Conservation (phyloP, 1,140 invertebrate species). For the Hesperophylax magnus region DNA sequence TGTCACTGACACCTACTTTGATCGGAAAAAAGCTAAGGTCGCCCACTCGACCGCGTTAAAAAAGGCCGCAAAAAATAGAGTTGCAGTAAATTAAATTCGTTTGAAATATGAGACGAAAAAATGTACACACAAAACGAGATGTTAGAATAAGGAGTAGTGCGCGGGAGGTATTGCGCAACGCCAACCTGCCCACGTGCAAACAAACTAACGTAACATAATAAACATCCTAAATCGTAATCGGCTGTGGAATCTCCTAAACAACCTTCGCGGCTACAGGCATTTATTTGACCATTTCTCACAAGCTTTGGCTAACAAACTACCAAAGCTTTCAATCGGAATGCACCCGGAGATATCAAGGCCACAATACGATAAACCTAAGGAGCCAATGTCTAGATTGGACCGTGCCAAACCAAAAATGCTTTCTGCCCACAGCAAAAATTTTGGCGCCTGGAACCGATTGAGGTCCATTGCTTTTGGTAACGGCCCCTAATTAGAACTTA, state of each 20-base stretch:
- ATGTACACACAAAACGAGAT: constrained; percentile 43
- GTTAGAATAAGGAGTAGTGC: constrained; percentile 36
- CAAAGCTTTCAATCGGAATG: too few relatives aligned
- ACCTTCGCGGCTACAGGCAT: not conserved
- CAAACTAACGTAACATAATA: constrained; percentile 10
- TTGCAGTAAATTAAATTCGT: constrained; percentile 40
- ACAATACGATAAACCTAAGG: too few relatives aligned
- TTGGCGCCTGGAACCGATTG: too few relatives aligned
- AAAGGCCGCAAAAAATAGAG: constrained; percentile 43
- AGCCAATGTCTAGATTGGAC: too few relatives aligned
- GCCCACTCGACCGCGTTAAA: constrained; percentile 38
- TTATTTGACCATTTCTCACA: too few relatives aligned
- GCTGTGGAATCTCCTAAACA: constrained; percentile 12
- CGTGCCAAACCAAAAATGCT: too few relatives aligned
- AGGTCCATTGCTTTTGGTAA: too few relatives aligned
- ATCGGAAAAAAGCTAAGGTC: constrained; percentile 39
- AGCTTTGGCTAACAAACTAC: too few relatives aligned
- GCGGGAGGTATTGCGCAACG: constrained; percentile 48
- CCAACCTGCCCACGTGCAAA: constrained; percentile 21
- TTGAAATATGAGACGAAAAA: constrained; percentile 41
- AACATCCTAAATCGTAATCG: constrained; percentile 22
- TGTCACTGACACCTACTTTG: constrained; percentile 55
- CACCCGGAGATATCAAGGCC: too few relatives aligned
- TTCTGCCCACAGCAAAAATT: too few relatives aligned
- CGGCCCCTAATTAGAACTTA: not conserved